Percentiles rank a stretch among this genome's conserved stretches.
Evolutionary conservation across 2,888 invertebrate species (phyloP).

Genomic region (Hololepta plana): DNA sequence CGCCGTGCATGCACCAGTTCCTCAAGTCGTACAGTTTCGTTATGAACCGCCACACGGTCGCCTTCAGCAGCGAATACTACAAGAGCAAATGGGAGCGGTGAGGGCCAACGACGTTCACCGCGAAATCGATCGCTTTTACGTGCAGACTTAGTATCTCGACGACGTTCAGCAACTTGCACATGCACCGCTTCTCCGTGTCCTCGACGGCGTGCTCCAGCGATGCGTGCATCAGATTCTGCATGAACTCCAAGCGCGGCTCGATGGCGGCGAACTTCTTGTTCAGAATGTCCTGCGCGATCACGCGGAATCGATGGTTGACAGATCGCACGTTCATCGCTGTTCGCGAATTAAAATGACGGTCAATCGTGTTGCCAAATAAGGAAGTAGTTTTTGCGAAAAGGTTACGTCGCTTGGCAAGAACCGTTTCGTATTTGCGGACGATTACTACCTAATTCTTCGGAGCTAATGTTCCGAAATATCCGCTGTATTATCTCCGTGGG

Average conservation of each 20-base stretch:
- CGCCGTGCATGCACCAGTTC: constrained; percentile 19
- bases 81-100: too few species aligned
- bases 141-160: constrained; percentile 18
- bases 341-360: constrained; percentile 1
- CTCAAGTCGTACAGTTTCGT: constrained; percentile 15
- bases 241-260: constrained; percentile 13
- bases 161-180: constrained; percentile 17
- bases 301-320: constrained; percentile 18
- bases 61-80: constrained; percentile 16
- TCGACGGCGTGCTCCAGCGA: constrained; percentile 17
- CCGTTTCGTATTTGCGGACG: neutral
- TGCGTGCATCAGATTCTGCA: constrained; percentile 13
- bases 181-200: constrained; percentile 19
- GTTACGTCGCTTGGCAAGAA: neutral
- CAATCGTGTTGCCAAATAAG: neutral
- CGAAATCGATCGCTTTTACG: too few species aligned
- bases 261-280: constrained; percentile 16
- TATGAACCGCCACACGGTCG: constrained; percentile 21
- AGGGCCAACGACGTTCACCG: too few species aligned
- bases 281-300: constrained; percentile 17
- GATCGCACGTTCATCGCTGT: constrained; percentile 17
- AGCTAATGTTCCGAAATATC: constrained; percentile 17
- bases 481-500: constrained; percentile 19
- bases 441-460: constrained; percentile 21
- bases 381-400: neutral